phyloP scores from a whole-genome alignment of 1,140 invertebrate species.

The Drosophila suzukii region DNA sequence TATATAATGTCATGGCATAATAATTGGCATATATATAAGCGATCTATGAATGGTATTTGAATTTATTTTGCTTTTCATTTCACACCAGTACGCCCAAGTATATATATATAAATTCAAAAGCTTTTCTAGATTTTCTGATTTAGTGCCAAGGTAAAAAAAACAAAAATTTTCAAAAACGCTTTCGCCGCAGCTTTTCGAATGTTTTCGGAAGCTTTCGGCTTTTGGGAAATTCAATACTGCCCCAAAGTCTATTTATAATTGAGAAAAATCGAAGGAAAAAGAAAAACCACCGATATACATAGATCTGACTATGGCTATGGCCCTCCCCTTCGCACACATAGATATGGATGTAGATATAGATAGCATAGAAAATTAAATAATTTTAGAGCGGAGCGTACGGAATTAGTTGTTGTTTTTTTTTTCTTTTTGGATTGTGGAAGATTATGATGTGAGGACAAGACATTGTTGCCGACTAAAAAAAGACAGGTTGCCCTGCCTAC shows the following conservation, averaged over 20 bases:
- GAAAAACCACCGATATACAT: constrained; percentile 32
- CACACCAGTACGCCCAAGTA: constrained; percentile 4
- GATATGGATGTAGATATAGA: constrained; percentile 10
- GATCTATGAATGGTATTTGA: constrained; percentile 30
- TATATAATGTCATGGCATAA: constrained; percentile 6
- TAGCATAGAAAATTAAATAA: constrained; percentile 39
- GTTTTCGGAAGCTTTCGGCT: constrained; percentile 36
- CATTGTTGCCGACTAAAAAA: constrained; percentile 70
- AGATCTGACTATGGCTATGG: constrained; percentile 26
- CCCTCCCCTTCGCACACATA: constrained; percentile 33
- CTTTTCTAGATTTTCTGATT: constrained; percentile 50
- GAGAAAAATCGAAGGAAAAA: constrained; percentile 27
- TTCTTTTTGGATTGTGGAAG: constrained; percentile 34
- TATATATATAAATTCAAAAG: constrained; percentile 17
- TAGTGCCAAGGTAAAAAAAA: constrained; percentile 73
- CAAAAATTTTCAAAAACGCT: constrained; percentile 34
- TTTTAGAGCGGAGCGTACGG: constrained; percentile 31
- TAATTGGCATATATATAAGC: constrained; percentile 2
- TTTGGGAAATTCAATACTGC: constrained; percentile 50
- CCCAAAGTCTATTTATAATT: constrained; percentile 42
- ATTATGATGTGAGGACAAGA: constrained; percentile 56
- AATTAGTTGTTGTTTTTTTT: constrained; percentile 32
- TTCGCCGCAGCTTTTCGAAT: constrained; percentile 23
- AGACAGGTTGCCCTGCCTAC: constrained; percentile 42
- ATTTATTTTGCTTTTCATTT: constrained; percentile 23